Conservation (phyloP, 1,140 invertebrate genomes). For the Manduca sexta region DNA sequence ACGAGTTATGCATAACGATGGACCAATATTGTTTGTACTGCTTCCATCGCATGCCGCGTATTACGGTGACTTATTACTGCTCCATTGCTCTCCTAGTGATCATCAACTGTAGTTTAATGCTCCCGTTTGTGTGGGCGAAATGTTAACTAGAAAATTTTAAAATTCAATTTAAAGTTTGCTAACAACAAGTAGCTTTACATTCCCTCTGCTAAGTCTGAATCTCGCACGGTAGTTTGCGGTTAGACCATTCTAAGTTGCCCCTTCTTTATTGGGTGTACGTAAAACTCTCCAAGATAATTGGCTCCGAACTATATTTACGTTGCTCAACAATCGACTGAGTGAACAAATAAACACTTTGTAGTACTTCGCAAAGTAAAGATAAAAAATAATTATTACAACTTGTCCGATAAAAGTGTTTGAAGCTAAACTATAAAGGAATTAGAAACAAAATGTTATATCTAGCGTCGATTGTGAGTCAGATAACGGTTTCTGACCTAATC, state of each 20-base stretch:
- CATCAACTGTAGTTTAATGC: background rate
- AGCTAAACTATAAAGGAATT: too few relatives aligned
- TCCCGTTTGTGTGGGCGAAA: conserved; percentile 32
- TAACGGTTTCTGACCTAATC: too few relatives aligned
- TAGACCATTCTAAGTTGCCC: conserved; percentile 35
- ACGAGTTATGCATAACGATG: conserved; percentile 14
- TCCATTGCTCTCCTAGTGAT: too few relatives aligned
- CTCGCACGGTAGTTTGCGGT: conserved; percentile 51
- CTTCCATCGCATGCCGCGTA: too few relatives aligned
- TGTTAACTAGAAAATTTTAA: conserved; percentile 57
- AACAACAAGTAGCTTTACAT: conserved; percentile 42
- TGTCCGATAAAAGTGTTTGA: too few relatives aligned
- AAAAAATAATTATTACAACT: too few relatives aligned
- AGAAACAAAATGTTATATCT: background rate
- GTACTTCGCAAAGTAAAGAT: too few relatives aligned
- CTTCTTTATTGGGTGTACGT: conserved; percentile 42
- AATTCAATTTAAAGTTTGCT: conserved; percentile 59
- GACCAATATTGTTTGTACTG: conserved; percentile 13
- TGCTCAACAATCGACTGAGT: conserved; percentile 7
- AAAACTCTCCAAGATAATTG: conserved; percentile 44
- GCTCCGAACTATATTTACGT: conserved; percentile 20
- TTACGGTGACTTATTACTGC: too few relatives aligned
- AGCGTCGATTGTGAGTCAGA: background rate
- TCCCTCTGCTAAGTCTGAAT: conserved; percentile 51
- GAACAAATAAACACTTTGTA: background rate